Evolutionary conservation across 1,140 invertebrate genomes (phyloP), one percentile per base, ranked within the genome.

Genomic region (Protaetia brevitarsis): DNA sequence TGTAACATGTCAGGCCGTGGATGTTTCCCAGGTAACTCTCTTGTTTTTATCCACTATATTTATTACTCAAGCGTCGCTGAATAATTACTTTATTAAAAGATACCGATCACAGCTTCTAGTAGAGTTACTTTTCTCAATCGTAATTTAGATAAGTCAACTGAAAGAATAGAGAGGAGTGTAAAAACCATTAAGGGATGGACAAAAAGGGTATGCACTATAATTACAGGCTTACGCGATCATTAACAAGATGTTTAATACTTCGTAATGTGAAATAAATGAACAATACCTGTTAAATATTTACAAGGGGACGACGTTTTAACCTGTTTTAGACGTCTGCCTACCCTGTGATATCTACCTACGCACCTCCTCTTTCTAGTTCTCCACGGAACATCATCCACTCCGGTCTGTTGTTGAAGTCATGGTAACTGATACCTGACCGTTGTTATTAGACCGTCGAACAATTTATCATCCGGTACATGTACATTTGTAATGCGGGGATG

Each of bases 271-370:
- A 59, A 30, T 31, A 31, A 59, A 59, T 59, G 57, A 59, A 59
- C 57, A 59, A 59, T 59, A 28, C 13, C 26, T n/a, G 57, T 59
- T 59, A 59, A 59, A 59, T 31, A 59, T 59, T 31, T 59, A 28
- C 26, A 59, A 31, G 57, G 11, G 23, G 10, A 59, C 27, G 29
- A 28, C 11, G 57, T 29, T 31, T 31, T 19, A 59, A 23, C 26
- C 23, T 59, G 57, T 59, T 59, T 59, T 59, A 28, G 19, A 28
- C 30, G 19, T 28, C 13, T 27, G 27, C n/a, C n/a, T 59, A 29
- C 57, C 16, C 13, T 51, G 5, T 23, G 19, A 51, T 16, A 51
- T 51, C 41, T 23, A 51, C 41, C 41, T 51, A 51, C 41, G 41
- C 41, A 51, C 11, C 19, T 13, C 41, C 26, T 16, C 13, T 51